Evolutionary conservation across 2,888 invertebrate genomes (phyloP).

Genomic region (Hypomecis atomaria): DNA sequence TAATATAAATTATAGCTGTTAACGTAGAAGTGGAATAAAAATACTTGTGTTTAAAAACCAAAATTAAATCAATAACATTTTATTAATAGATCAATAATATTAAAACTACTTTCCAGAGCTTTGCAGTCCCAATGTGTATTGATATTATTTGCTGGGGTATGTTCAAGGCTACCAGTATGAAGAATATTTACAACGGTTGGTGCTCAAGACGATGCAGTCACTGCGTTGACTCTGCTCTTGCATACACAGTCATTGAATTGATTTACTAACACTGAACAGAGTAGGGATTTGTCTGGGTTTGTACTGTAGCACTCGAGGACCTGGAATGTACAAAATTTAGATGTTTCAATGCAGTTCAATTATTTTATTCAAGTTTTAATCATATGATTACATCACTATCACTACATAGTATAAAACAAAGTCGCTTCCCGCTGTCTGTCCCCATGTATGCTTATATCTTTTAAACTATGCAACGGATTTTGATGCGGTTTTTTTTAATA

Average conservation of each 20-base stretch:
- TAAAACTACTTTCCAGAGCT: constrained; percentile 71
- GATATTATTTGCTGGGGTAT: constrained; percentile 30
- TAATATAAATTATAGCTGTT: too few species aligned
- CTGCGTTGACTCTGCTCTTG: constrained; percentile 75
- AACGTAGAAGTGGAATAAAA: constrained; percentile 18
- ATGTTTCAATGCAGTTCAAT: not conserved
- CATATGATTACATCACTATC: too few species aligned
- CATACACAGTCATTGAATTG: constrained; percentile 83
- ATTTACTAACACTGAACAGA: constrained; percentile 80
- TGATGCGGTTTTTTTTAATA: too few species aligned
- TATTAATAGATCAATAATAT: constrained; percentile 78
- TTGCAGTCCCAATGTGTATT: constrained; percentile 47
- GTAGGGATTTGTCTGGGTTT: constrained; percentile 72
- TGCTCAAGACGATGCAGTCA: constrained; percentile 70
- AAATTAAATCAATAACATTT: constrained; percentile 74
- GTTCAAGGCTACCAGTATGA: constrained; percentile 35
- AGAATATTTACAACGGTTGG: constrained; percentile 51
- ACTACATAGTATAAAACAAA: too few species aligned
- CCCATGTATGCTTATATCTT: too few species aligned
- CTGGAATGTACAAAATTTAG: constrained; percentile 56
- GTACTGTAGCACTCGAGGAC: constrained; percentile 77
- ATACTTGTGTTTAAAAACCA: constrained; percentile 43
- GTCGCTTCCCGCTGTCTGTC: too few species aligned
- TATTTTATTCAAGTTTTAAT: too few species aligned
- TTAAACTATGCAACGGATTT: too few species aligned